Conservation (phyloP, 2,888 invertebrate species). For the Drosophila multiciliata region DNA sequence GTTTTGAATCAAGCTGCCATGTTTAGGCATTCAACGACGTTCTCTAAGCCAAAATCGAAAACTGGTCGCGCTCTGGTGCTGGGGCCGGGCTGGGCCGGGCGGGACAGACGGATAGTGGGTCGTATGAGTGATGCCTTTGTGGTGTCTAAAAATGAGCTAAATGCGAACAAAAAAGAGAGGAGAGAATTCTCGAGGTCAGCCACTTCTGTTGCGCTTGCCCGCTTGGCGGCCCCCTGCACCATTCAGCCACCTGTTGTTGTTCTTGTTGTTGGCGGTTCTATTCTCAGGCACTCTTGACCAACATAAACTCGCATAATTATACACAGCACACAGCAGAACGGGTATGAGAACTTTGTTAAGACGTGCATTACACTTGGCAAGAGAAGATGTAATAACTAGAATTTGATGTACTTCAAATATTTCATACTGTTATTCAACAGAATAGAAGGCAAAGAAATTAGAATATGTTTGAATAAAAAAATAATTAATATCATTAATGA, state of each 20-base stretch:
- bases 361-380: conserved; percentile 5
- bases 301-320: conserved; percentile 61
- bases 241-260: conserved; percentile 35
- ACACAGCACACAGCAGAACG: conserved; percentile 2
- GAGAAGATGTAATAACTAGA: background rate
- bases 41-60: conserved; percentile 45
- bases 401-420: background rate
- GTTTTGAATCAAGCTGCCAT: conserved; percentile 66
- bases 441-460: background rate
- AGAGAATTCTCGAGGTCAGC: conserved; percentile 75
- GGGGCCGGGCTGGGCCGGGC: conserved; percentile 7
- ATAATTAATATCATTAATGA: background rate
- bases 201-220: conserved; percentile 58
- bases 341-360: conserved; percentile 24
- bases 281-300: conserved; percentile 73
- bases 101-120: conserved; percentile 36
- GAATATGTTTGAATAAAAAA: background rate
- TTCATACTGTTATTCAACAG: background rate
- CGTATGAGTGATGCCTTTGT: conserved; percentile 70
- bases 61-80: conserved; percentile 24
- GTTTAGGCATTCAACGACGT: conserved; percentile 60
- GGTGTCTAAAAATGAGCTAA: conserved; percentile 18
- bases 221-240: conserved; percentile 24
- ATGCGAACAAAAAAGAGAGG: conserved; percentile 21
- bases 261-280: conserved; percentile 42